Evolutionary conservation across 2,888 invertebrate species (phyloP), one percentile per base, ranked within the genome.

Genomic region (Agrilus biguttatus): DNA sequence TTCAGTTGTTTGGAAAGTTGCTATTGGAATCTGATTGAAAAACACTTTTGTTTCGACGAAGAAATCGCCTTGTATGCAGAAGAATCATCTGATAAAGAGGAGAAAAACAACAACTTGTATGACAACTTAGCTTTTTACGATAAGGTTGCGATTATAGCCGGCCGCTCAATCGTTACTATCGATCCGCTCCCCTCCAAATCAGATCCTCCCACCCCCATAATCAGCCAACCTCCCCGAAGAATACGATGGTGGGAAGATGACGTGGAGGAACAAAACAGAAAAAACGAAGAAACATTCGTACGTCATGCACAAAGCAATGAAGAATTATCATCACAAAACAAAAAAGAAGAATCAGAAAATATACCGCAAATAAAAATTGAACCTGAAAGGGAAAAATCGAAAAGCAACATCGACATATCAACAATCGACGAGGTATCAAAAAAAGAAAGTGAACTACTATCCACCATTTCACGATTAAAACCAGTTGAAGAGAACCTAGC

Each of bases 11-110:
- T 77, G 65, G 82, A 82, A 67, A 73, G 77, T 50, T 71, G 77
- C 62, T 81, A 80, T 65, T 82, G 82, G 82, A 75, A 76, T 56
- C 77, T 80, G 57, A 76, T 79, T 55, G 82, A 81, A 58, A 80
- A 82, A 63, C 72, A 72, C 52, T 82, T 78, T 61, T 82, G 82
- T 57, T 82, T 78, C 61, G 82, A 82, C 62, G 77, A 80, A 64
- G 75, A 74, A 57, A 82, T 82, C 49, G 82, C 75, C 1, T 57
- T 71, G 2, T 77, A 74, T 60, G 10, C 28, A 8, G 28, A 28
- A 28, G 72, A 72, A 66, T 65, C 63, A 23, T 59, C 60, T 28
- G 49, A 48, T 42, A 53, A 52, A 47, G 49, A 49, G 33, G 45
- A 52, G 41, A 42, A 54, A 45, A 61, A 60, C 50, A 63, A 63